Base-by-base conservation (phyloP, 2,888 invertebrate species). In the Aspidiotus rigidus region DNA sequence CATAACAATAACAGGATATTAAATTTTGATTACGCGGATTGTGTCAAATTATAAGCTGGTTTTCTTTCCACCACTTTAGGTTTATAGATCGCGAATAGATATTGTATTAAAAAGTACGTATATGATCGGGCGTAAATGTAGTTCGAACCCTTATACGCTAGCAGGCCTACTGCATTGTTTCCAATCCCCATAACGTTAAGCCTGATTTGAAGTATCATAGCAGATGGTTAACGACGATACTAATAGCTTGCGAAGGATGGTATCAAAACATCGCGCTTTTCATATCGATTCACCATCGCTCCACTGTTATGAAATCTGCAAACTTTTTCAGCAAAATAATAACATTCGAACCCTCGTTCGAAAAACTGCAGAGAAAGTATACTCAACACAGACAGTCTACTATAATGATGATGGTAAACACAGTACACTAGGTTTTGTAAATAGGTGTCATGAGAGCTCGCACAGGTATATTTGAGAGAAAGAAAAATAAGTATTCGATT, bases 31-130 rank as follows among this genome's bases (percentile, higher is more conserved):
- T 64, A 64, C 53, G 64, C 53, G 64, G 64, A 53, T 64, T 64
- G 64, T 54, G 64, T 64, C 64, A 64, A 64, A 64, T 64, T 64
- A 64, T 64, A 64, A 64, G 64, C 55, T 64, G 64, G 64, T 64
- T 64, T 64, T 64, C 64, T 64, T 40, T 54, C 64, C 64, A 64
- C 64, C 64, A 64, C 64, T 64, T 64, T 54, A 64, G 64, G 54
- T 64, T 64, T 40, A 64, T 64, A 64, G 53, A 64, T 64, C 49
- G 49, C 54, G 54, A 54, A 64, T 39, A 62, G 62, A 53, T 49
- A 49, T 39, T 44, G 11, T 54, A 40, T 16, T 17, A 17, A 39
- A 39, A 28, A 59, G 7, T 10, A 17, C 16, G 28, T 59, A 59
- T 17, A 59, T n/a, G 28, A 17, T 17, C 16, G 59, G 28, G 7